Evolutionary conservation across 2,888 invertebrate genomes (phyloP).

Genomic region (Melolontha melolontha): DNA sequence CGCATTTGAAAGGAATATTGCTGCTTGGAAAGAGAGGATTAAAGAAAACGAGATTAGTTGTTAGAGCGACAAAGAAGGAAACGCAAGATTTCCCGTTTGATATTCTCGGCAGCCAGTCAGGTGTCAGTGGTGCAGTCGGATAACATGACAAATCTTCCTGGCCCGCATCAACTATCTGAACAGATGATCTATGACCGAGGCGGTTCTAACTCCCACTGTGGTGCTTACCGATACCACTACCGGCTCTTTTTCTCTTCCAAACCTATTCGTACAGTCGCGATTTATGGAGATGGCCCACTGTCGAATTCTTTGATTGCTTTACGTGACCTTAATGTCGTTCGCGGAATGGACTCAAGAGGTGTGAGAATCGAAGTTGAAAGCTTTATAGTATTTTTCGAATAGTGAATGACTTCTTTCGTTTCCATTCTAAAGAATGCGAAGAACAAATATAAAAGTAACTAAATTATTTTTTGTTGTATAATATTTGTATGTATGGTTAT

Average conservation of each 20-base stretch:
- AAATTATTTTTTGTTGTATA: too few relatives aligned
- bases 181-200: slow-evolving; percentile 51
- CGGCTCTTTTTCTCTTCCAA: slow-evolving; percentile 49
- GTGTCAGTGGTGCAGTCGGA: slow-evolving; percentile 51
- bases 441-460: too few relatives aligned
- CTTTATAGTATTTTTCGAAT: too few relatives aligned
- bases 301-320: slow-evolving; percentile 50
- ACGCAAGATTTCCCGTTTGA: slow-evolving; percentile 39
- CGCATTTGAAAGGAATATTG: neutral
- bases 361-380: too few relatives aligned
- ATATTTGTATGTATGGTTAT: too few relatives aligned
- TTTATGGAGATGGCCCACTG: slow-evolving; percentile 49
- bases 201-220: slow-evolving; percentile 34
- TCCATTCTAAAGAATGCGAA: too few relatives aligned
- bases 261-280: slow-evolving; percentile 23
- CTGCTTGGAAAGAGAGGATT: neutral
- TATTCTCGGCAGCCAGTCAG: slow-evolving; percentile 50
- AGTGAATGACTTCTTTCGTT: too few relatives aligned
- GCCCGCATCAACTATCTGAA: slow-evolving; percentile 50
- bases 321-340: slow-evolving; percentile 45
- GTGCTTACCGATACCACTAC: slow-evolving; percentile 43
- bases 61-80: neutral
- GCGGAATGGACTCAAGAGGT: neutral
- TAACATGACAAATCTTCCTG: slow-evolving; percentile 54
- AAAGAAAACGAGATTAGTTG: neutral